These are phyloP conservation scores for Drosophila borborema DNA, from an alignment of 2,888 invertebrate species.

Conservation along the genomic window DNA sequence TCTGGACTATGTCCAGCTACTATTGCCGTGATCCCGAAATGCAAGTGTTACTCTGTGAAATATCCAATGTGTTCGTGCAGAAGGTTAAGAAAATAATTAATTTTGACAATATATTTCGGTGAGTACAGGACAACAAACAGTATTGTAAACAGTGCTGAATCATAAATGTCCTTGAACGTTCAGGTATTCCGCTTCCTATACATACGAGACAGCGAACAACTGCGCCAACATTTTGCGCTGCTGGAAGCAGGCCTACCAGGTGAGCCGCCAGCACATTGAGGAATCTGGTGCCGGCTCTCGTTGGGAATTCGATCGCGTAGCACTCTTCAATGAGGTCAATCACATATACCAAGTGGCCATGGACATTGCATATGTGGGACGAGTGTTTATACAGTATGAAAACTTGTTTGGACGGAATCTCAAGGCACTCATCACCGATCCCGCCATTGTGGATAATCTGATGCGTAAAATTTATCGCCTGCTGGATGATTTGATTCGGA, in stretches of 20 bases:
- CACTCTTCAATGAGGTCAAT: constrained; percentile 93
- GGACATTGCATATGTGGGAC: constrained; percentile 92
- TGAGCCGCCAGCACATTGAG: constrained; percentile 93
- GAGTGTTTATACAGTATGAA: constrained; percentile 93
- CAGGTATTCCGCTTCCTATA: constrained; percentile 80
- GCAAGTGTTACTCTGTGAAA: constrained; percentile 92
- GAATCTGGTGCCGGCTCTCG: constrained; percentile 92
- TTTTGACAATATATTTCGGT: constrained; percentile 92
- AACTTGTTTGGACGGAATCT: constrained; percentile 95
- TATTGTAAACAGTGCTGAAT: too few relatives aligned
- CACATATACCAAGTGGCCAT: constrained; percentile 93
- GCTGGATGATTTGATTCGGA: constrained; percentile 90
- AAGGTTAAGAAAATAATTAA: constrained; percentile 90
- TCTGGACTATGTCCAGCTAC: constrained; percentile 95
- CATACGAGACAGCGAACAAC: constrained; percentile 82
- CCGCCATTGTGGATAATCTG: constrained; percentile 93
- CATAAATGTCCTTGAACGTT: not conserved
- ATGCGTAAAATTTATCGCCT: constrained; percentile 92
- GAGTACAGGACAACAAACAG: constrained; percentile 72
- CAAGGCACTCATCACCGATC: constrained; percentile 94
- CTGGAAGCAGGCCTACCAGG: constrained; percentile 89
- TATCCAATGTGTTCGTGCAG: constrained; percentile 92
- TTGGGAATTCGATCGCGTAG: constrained; percentile 96
- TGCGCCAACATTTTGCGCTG: constrained; percentile 83
- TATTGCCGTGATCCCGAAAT: constrained; percentile 94